Conservation (phyloP, 2,888 invertebrate genomes). For the Brachynemurus nebulosus region DNA sequence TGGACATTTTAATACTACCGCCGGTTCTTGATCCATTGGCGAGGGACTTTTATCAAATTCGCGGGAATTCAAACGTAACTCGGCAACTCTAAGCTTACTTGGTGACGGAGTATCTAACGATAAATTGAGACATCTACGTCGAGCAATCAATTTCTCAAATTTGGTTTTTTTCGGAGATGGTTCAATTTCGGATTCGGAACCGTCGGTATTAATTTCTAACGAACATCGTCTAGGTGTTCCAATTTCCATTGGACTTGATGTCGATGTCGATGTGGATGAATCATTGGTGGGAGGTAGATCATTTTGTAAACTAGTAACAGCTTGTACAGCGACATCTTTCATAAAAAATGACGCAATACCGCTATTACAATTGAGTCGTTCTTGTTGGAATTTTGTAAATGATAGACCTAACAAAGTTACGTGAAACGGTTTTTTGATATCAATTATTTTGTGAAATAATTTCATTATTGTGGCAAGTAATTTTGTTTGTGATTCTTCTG, state of each 20-base stretch:
- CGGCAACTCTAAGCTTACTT: constrained; percentile 52
- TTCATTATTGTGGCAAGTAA: constrained; percentile 56
- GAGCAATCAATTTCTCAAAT: constrained; percentile 35
- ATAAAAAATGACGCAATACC: constrained; percentile 62
- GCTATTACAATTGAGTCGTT: constrained; percentile 50
- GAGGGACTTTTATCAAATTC: constrained; percentile 28
- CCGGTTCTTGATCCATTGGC: constrained; percentile 9
- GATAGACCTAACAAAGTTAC: constrained; percentile 68
- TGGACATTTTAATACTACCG: constrained; percentile 34
- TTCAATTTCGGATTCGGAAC: constrained; percentile 54
- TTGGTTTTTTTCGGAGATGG: constrained; percentile 62
- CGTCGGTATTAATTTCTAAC: constrained; percentile 41
- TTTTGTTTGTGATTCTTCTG: constrained; percentile 45
- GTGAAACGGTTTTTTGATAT: constrained; percentile 60
- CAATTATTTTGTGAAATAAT: constrained; percentile 58
- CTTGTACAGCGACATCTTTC: constrained; percentile 66
- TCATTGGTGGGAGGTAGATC: constrained; percentile 3
- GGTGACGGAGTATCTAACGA: constrained; percentile 45
- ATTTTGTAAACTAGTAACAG: constrained; percentile 49
- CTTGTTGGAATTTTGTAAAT: constrained; percentile 69
- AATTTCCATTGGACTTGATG: constrained; percentile 17
- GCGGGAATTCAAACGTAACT: constrained; percentile 48
- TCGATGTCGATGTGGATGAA: neutral
- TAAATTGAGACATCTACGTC: constrained; percentile 30
- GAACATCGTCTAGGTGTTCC: constrained; percentile 14